A percentile compares a stretch with the other conserved stretches of the same genome.
Evolutionary conservation across 2,113 vertebrate species (phyloP).

Genomic region (Calidris pygmaea): DNA sequence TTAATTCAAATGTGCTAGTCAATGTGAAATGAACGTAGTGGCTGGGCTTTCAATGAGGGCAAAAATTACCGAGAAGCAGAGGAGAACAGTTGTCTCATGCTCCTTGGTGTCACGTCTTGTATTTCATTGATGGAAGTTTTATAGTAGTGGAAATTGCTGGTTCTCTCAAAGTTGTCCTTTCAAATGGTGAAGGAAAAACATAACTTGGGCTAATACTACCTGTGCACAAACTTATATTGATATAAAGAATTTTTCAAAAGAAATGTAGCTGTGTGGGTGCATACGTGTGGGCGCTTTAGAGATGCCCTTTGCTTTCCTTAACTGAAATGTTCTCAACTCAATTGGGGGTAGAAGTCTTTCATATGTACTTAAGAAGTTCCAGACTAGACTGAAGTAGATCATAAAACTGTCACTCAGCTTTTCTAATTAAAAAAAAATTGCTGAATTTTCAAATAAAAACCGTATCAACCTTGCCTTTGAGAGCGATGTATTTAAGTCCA

Average conservation of each 20-base stretch:
- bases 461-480: not conserved
- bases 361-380: not conserved
- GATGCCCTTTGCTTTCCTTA: not conserved
- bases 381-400: not conserved
- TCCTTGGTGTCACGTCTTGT: not conserved
- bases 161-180: not conserved
- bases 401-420: not conserved
- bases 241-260: not conserved
- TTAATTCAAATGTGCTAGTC: not conserved
- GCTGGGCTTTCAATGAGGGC: not conserved
- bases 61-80: not conserved
- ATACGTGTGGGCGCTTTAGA: not conserved
- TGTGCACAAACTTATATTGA: not conserved
- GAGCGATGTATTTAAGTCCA: not conserved
- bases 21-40: not conserved
- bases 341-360: not conserved
- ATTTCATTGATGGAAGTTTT: not conserved
- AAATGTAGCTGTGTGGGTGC: not conserved
- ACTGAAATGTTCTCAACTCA: not conserved
- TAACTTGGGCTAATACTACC: not conserved
- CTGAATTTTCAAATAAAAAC: not conserved
- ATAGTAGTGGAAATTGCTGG: not conserved
- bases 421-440: not conserved
- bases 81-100: not conserved
- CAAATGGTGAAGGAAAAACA: not conserved